Percentiles rank a stretch among this genome's conserved stretches.
Evolutionary conservation across 2,888 invertebrate genomes (phyloP).

Genomic region (Lycophotia porphyrea): DNA sequence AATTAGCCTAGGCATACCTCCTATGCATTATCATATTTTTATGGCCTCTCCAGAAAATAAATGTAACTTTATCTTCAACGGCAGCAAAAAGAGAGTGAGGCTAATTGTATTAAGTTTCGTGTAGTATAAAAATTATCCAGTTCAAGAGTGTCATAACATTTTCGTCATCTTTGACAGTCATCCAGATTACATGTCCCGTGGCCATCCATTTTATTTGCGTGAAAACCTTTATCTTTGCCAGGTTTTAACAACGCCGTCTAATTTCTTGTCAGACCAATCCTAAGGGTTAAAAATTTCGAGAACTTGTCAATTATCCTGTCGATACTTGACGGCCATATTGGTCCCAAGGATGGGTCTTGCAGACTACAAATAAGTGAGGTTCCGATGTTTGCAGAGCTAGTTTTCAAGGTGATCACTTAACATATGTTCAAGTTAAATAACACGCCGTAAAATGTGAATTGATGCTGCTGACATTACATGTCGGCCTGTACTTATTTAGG

Average conservation of each 20-base stretch:
- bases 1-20: conserved; percentile 40
- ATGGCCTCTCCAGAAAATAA: conserved; percentile 32
- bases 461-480: conserved; percentile 20
- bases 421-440: conserved; percentile 47
- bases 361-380: conserved; percentile 55
- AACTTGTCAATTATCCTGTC: conserved; percentile 44
- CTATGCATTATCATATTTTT: conserved; percentile 36
- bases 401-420: conserved; percentile 65
- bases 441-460: conserved; percentile 41
- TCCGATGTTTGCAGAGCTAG: conserved; percentile 60
- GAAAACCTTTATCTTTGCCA: conserved; percentile 24
- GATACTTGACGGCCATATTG: conserved; percentile 47
- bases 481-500: background rate
- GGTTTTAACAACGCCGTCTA: conserved; percentile 12
- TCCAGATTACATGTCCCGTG: conserved; percentile 18
- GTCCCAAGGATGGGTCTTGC: conserved; percentile 43
- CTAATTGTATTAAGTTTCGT: background rate
- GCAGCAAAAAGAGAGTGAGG: no score
- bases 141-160: conserved; percentile 8
- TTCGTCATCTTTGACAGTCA: conserved; percentile 21
- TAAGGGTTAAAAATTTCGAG: conserved; percentile 24
- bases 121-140: background rate
- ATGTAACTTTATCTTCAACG: conserved; percentile 14
- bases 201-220: conserved; percentile 30
- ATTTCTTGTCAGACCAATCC: conserved; percentile 23